Conservation (phyloP, 1,140 invertebrate genomes). For the Magallana ariakensis region DNA sequence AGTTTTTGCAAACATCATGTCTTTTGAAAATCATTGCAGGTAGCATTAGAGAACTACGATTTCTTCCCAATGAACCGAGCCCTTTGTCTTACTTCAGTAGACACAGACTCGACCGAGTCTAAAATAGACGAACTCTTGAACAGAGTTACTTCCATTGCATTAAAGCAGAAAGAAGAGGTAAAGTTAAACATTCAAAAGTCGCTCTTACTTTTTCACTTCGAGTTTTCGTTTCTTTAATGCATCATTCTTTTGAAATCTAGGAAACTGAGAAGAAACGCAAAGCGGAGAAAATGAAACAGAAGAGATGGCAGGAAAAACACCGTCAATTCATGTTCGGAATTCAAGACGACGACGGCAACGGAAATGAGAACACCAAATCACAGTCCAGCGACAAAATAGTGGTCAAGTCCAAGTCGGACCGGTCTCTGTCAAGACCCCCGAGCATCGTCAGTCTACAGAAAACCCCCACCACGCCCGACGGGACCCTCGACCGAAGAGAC, state of each 20-base stretch:
- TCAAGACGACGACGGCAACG: constrained; percentile 61
- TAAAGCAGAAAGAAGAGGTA: constrained; percentile 78
- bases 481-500: constrained; percentile 28
- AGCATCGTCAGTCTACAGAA: constrained; percentile 53
- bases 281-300: constrained; percentile 76
- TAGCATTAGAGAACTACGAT: constrained; percentile 77
- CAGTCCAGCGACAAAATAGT: constrained; percentile 35
- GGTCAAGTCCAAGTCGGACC: constrained; percentile 34
- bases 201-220: neutral
- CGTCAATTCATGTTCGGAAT: constrained; percentile 72
- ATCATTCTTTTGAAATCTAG: constrained; percentile 49
- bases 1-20: neutral
- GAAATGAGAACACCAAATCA: constrained; percentile 55
- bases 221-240: neutral
- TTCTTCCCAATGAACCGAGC: constrained; percentile 79
- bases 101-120: constrained; percentile 76
- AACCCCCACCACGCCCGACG: neutral
- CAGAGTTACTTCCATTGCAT: constrained; percentile 75
- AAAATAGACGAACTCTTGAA: constrained; percentile 77
- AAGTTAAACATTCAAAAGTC: constrained; percentile 11
- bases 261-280: constrained; percentile 77
- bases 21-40: constrained; percentile 58
- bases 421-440: constrained; percentile 51
- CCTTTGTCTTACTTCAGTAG: constrained; percentile 74
- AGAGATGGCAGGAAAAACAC: constrained; percentile 77